Base-by-base conservation (phyloP, 1,140 invertebrate genomes). In the Anoplolepis gracilipes region DNA sequence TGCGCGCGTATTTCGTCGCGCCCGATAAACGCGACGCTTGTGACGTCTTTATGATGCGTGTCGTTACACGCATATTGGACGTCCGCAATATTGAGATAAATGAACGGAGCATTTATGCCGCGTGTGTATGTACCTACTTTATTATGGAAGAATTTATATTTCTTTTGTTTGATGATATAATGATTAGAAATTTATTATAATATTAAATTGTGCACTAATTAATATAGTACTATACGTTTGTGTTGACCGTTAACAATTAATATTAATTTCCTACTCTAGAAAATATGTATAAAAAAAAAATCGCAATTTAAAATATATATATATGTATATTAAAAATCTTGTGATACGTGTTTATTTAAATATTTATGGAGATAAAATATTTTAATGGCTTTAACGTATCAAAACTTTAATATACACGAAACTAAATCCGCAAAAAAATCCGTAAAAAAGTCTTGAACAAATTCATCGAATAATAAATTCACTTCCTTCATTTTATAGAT, bases 1-100 rank as follows among this genome's bases (percentile, higher is more conserved):
- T 84, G 53, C 81, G 69, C 46, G 36, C 76, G 49, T 87, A 53
- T 67, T 69, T 49, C 77, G 22, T 36, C 30, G 30, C 46, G 64
- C 46, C 77, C 64, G 49, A 79, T 79, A 79, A 79, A 69, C 33
- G 46, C 46, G 46, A 57, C 13, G 42, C 30, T 67, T 36, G 62
- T 79, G 77, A 79, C 64, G 64, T 79, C 77, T 79, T 79, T 79
- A 79, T 69, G 77, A 69, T 69, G 77, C 64, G 22, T 69, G 22
- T 79, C 64, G 77, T 10, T 69, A 33, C 46, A 55, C 16, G 7
- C 33, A 79, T 79, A 67, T 79, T 69, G 64, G 33, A 69, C 33
- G 36, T 79, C 33, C 62, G 30, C 30, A 55, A 69, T 25, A 69
- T 57, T 55, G 77, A 79, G 49, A 79, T 42, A 33, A 69, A 55